Percentiles rank a stretch among this genome's conserved stretches.
These are phyloP conservation scores for Phalacrocorax aristotelis DNA, from an alignment of 2,113 vertebrate species.

Conservation along the genomic window DNA sequence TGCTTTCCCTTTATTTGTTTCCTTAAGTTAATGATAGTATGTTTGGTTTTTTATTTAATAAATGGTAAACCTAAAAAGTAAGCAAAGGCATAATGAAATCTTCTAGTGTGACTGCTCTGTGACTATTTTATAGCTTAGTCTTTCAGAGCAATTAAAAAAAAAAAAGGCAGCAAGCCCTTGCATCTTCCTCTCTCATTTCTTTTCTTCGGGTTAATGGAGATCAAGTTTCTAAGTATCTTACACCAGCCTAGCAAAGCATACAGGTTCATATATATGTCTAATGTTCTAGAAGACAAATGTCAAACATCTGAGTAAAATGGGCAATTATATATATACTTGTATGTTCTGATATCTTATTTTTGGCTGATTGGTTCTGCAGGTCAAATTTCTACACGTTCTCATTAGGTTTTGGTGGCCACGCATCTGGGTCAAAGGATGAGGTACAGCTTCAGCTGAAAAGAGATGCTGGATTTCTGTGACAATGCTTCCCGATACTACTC, in stretches of 20 bases:
- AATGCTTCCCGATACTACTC: rapidly evolving
- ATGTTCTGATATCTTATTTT: neutral
- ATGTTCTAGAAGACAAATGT: neutral
- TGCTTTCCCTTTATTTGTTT: neutral
- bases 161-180: neutral
- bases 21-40: neutral
- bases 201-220: neutral
- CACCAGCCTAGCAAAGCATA: neutral
- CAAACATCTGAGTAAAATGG: neutral
- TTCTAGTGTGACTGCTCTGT: neutral
- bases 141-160: neutral
- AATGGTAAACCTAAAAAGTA: neutral
- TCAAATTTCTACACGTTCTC: rapidly evolving
- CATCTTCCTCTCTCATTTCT: neutral
- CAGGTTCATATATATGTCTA: neutral
- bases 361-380: neutral
- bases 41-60: neutral
- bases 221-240: neutral
- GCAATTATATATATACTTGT: neutral
- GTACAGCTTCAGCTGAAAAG: neutral
- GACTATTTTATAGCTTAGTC: neutral
- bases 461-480: neutral
- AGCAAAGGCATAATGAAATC: neutral
- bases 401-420: neutral
- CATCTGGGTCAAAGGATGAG: neutral